Conservation (phyloP, 2,888 invertebrate genomes). For the Dascillus cervinus region DNA sequence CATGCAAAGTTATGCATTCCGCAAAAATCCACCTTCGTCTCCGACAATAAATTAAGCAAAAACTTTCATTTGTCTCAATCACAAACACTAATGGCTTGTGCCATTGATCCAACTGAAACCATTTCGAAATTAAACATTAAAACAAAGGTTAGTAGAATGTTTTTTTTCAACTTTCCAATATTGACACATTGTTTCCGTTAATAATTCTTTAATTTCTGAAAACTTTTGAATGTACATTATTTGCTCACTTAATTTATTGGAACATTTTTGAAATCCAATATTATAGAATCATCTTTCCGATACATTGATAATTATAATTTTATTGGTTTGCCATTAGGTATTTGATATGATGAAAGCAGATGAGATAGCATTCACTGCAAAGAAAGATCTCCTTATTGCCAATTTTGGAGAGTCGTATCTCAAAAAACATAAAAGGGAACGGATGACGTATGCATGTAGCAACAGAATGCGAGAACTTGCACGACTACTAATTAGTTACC, state of each 20-base stretch:
- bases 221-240: no score
- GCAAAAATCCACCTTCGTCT: slow-evolving; percentile 1
- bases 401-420: slow-evolving; percentile 20
- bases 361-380: slow-evolving; percentile 16
- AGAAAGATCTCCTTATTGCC: slow-evolving; percentile 18
- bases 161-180: no score
- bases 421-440: slow-evolving; percentile 20
- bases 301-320: slow-evolving; percentile 2
- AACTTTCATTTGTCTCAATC: slow-evolving; percentile 10
- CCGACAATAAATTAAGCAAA: slow-evolving; percentile 1
- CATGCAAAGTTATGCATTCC: slow-evolving; percentile 11
- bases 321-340: no score
- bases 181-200: no score
- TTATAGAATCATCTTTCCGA: no score
- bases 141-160: slow-evolving; percentile 4
- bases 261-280: no score
- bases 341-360: slow-evolving; percentile 19
- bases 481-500: slow-evolving; percentile 15
- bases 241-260: no score
- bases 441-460: slow-evolving; percentile 18
- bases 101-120: slow-evolving; percentile 14
- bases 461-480: slow-evolving; percentile 20
- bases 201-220: no score
- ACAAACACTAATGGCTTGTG: slow-evolving; percentile 16
- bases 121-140: slow-evolving; percentile 19